These are phyloP conservation scores for Sturnira hondurensis DNA, from an alignment of 2,113 vertebrate genomes.

Conservation along the genomic window DNA sequence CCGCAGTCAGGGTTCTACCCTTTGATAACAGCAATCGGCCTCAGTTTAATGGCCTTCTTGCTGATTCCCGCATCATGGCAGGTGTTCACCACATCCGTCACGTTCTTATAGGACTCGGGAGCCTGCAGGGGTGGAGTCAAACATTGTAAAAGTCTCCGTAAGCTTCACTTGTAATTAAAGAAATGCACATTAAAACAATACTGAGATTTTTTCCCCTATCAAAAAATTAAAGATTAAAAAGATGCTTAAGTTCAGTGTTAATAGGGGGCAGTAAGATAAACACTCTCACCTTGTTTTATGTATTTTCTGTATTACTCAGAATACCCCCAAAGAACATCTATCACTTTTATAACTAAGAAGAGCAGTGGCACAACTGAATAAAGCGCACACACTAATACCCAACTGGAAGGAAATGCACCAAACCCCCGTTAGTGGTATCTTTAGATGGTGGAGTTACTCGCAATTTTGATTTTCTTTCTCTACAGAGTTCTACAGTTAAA, in stretches of 20 bases:
- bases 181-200: not conserved
- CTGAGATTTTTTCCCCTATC: not conserved
- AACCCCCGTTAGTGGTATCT: not conserved
- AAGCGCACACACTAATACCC: not conserved
- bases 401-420: not conserved
- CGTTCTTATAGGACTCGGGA: conserved; percentile 97
- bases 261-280: not conserved
- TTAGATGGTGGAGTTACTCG: not conserved
- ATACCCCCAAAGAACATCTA: not conserved
- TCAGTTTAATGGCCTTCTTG: conserved; percentile 96
- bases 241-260: not conserved
- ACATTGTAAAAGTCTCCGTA: not conserved
- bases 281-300: not conserved
- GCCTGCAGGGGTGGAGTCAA: conserved; percentile 81
- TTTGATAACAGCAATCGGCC: conserved; percentile 98
- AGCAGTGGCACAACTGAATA: not conserved
- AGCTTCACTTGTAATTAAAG: not conserved
- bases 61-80: conserved; percentile 98
- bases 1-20: conserved; percentile 80
- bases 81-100: conserved; percentile 97
- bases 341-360: not conserved
- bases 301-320: not conserved
- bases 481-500: not conserved
- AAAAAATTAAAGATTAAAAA: conserved; percentile 15
- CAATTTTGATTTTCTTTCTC: not conserved